Conservation (phyloP, 2,113 vertebrate genomes). For the Mus spicilegus region DNA sequence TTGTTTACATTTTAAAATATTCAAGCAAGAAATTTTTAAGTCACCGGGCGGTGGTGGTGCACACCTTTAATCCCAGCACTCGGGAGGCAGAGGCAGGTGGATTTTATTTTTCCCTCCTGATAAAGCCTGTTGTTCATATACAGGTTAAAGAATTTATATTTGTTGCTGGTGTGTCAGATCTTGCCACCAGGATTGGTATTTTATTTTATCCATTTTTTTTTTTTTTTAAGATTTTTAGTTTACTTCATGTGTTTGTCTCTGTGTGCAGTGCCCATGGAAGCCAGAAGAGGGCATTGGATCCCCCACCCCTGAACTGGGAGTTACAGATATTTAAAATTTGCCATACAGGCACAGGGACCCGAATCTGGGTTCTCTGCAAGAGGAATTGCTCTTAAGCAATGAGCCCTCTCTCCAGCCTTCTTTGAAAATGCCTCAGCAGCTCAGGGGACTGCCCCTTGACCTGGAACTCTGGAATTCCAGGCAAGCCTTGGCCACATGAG, state of each 20-base stretch:
- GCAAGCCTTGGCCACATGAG: neutral
- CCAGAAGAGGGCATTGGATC: neutral
- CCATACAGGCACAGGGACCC: neutral
- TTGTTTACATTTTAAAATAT: neutral
- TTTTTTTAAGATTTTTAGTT: neutral
- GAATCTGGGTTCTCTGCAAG: neutral
- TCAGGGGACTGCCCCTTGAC: neutral
- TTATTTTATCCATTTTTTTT: neutral
- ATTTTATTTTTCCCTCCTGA: too few relatives aligned
- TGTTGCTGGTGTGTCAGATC: neutral
- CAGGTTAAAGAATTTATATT: neutral
- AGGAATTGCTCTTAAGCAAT: neutral
- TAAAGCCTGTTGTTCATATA: too few relatives aligned
- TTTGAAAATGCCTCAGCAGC: neutral
- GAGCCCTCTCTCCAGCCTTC: neutral
- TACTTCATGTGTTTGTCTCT: neutral
- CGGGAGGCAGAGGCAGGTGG: too few relatives aligned
- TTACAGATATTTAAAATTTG: too few relatives aligned
- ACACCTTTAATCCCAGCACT: too few relatives aligned
- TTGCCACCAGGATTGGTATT: neutral
- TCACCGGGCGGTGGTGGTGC: too few relatives aligned
- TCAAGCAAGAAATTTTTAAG: too few relatives aligned
- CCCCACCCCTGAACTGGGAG: neutral
- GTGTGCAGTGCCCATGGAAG: neutral
- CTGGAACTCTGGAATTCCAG: neutral